Percentiles rank a stretch among this genome's conserved stretches.
Evolutionary conservation across 2,113 vertebrate genomes (phyloP).

Genomic region (Neolamprologus brichardi): DNA sequence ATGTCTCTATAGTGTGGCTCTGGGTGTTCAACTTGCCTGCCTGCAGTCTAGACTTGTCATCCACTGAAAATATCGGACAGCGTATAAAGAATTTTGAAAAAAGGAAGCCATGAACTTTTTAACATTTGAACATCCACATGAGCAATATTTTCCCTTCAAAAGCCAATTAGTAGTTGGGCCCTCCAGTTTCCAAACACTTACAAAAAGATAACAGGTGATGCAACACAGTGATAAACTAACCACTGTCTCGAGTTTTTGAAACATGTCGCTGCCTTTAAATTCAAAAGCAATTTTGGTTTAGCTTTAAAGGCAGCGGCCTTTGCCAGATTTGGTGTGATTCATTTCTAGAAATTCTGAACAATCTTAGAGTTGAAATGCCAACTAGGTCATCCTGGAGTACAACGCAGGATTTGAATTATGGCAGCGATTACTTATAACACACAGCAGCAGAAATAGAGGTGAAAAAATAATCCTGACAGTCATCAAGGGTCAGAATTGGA

Average conservation of each 20-base stretch:
- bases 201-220: background rate
- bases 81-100: background rate
- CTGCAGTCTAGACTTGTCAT: background rate
- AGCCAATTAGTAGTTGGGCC: fast-evolving
- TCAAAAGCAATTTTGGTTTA: background rate
- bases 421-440: background rate
- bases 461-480: background rate
- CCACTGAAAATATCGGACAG: background rate
- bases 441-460: background rate
- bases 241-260: background rate
- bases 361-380: background rate
- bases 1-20: background rate
- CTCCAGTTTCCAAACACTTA: background rate
- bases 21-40: background rate
- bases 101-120: background rate
- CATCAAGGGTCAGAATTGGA: background rate
- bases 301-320: background rate
- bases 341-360: background rate
- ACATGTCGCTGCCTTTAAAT: background rate
- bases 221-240: background rate
- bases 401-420: background rate
- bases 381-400: background rate
- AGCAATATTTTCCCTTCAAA: background rate
- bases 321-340: background rate
- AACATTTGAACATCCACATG: background rate